phyloP scores from a whole-genome alignment of 92 coral and sea anemone species.

The Actinernus sp. region DNA sequence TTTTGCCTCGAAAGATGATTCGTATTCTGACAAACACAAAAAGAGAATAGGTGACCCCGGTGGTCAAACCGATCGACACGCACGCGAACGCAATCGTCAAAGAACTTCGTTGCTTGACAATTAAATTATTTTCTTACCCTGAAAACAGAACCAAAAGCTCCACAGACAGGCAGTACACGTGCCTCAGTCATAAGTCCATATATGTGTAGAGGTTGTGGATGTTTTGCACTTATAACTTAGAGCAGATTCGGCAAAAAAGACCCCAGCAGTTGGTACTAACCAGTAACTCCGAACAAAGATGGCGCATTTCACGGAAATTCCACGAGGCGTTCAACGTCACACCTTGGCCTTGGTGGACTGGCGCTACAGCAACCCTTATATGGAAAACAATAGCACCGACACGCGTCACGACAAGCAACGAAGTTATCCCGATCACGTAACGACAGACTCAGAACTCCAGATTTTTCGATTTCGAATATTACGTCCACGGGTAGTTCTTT shows the following conservation, averaged over 20 bases:
- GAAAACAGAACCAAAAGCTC: constrained; percentile 9
- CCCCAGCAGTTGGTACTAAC: constrained; percentile 54
- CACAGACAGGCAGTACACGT: constrained; percentile 9
- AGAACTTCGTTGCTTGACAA: background rate
- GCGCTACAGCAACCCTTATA: constrained; percentile 5
- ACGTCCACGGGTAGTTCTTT: too few species aligned
- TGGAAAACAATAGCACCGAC: constrained; percentile 7
- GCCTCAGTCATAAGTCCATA: constrained; percentile 31
- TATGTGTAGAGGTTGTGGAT: background rate
- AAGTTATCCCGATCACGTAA: background rate
- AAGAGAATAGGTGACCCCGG: constrained; percentile 12
- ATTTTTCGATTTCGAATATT: too few species aligned
- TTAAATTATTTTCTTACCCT: constrained; percentile 18
- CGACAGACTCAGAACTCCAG: too few species aligned
- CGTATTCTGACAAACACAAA: too few species aligned
- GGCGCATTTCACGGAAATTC: constrained; percentile 98
- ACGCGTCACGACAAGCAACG: background rate
- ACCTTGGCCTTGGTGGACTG: constrained; percentile 80
- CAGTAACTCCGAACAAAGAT: constrained; percentile 93
- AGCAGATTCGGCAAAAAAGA: constrained; percentile 38
- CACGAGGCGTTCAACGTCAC: constrained; percentile 91
- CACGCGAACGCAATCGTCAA: constrained; percentile 3
- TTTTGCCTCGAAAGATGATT: too few species aligned
- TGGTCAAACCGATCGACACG: constrained; percentile 44
- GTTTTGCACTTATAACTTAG: background rate